Evolutionary conservation across 1,140 invertebrate species (phyloP).

Genomic region (Zophobas morio): DNA sequence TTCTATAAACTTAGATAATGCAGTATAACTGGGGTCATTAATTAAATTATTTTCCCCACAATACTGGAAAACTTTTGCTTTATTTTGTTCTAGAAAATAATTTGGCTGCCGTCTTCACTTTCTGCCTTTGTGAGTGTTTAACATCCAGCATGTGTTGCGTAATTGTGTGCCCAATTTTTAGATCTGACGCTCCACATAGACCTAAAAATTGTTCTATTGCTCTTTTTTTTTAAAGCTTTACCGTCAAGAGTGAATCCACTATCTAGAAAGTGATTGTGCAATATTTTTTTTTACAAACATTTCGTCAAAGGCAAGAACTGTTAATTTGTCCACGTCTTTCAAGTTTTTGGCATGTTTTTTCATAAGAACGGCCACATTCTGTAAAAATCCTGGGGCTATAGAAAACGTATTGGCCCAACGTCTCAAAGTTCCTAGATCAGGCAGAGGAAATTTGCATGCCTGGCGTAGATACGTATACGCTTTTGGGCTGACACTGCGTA

Average conservation of each 20-base stretch:
- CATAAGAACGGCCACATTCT: too few species aligned
- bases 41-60: neutral
- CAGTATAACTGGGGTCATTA: neutral
- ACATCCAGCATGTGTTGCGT: neutral
- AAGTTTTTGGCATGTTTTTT: too few species aligned
- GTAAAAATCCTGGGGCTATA: too few species aligned
- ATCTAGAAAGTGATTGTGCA: conserved; percentile 19
- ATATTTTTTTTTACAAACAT: too few species aligned
- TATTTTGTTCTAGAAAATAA: neutral
- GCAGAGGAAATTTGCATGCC: too few species aligned
- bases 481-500: too few species aligned
- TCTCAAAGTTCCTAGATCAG: too few species aligned
- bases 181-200: neutral
- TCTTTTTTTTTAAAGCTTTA: neutral
- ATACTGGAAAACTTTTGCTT: neutral
- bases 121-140: neutral
- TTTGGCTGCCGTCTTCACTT: neutral
- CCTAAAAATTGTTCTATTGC: neutral
- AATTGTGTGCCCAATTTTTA: neutral
- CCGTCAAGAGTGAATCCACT: neutral
- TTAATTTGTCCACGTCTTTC: too few species aligned
- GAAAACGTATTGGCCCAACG: too few species aligned
- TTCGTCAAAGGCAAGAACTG: too few species aligned
- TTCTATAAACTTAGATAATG: neutral
- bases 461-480: too few species aligned